Evolutionary conservation across 2,113 vertebrate species (phyloP).

Genomic region (Cyphomyrus discorhynchus): DNA sequence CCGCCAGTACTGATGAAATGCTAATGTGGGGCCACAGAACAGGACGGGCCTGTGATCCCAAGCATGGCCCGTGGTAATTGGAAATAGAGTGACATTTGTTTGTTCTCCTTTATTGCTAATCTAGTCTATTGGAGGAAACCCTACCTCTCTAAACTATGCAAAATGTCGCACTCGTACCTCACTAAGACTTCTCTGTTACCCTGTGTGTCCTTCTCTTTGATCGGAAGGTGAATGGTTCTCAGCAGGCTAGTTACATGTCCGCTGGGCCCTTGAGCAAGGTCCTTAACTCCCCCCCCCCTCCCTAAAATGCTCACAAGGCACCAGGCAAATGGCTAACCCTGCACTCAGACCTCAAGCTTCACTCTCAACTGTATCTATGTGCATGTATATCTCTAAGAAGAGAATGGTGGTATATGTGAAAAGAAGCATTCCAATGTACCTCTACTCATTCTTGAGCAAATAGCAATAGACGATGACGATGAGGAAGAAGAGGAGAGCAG

Average conservation of each 20-base stretch:
- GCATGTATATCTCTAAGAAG: background rate
- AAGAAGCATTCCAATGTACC: background rate
- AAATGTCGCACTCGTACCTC: background rate
- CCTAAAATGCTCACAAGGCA: background rate
- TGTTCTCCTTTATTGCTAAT: conserved; percentile 54
- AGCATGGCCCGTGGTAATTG: conserved; percentile 50
- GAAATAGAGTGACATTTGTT: conserved; percentile 53
- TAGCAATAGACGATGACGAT: background rate
- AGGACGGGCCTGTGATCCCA: conserved; percentile 38
- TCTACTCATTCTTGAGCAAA: background rate
- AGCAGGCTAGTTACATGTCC: background rate
- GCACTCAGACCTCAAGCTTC: background rate
- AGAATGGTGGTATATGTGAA: background rate
- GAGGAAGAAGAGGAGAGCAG: background rate
- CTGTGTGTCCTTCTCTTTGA: background rate
- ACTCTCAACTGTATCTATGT: background rate
- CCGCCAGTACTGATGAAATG: conserved; percentile 12
- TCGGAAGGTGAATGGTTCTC: background rate
- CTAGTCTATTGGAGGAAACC: background rate
- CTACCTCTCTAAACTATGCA: background rate
- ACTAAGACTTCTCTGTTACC: background rate
- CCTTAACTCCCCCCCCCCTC: background rate
- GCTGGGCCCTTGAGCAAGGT: background rate
- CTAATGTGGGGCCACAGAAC: conserved; percentile 39
- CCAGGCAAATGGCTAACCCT: background rate